Conservation (phyloP, 1,140 invertebrate genomes). For the Eciton burchellii region DNA sequence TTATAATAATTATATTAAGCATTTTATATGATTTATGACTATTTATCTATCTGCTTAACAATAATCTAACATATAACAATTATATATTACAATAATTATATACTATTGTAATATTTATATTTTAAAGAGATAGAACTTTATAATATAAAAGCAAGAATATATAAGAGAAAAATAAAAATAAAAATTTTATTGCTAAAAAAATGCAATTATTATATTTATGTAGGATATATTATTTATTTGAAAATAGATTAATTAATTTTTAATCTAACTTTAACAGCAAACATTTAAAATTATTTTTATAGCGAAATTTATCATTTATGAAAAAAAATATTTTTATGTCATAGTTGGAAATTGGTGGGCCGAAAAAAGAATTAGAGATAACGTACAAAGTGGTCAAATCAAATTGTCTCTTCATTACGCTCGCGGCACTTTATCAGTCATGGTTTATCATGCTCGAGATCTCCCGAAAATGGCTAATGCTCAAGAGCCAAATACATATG, state of each 20-base stretch:
- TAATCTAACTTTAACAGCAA: background rate
- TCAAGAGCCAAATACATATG: slow-evolving; percentile 95
- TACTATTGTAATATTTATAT: too few species aligned
- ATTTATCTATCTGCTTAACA: too few species aligned
- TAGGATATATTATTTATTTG: slow-evolving; percentile 6
- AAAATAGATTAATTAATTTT: background rate
- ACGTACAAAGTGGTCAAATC: slow-evolving; percentile 87
- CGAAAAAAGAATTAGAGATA: slow-evolving; percentile 81
- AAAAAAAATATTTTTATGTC: slow-evolving; percentile 19
- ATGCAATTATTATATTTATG: background rate
- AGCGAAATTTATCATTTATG: background rate
- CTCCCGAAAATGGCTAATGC: slow-evolving; percentile 90
- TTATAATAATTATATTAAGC: too few species aligned
- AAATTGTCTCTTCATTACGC: slow-evolving; percentile 94
- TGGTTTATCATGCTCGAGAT: slow-evolving; percentile 95
- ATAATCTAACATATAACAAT: too few species aligned
- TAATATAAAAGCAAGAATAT: too few species aligned
- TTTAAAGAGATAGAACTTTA: too few species aligned
- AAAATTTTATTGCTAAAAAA: background rate
- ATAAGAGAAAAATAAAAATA: background rate
- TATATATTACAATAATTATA: too few species aligned
- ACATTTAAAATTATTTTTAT: background rate
- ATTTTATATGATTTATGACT: too few species aligned
- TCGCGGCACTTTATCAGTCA: slow-evolving; percentile 92
- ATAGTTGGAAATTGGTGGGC: slow-evolving; percentile 85